Evolutionary conservation across 2,113 vertebrate species (phyloP).

Genomic region (Phoenicopterus ruber): DNA sequence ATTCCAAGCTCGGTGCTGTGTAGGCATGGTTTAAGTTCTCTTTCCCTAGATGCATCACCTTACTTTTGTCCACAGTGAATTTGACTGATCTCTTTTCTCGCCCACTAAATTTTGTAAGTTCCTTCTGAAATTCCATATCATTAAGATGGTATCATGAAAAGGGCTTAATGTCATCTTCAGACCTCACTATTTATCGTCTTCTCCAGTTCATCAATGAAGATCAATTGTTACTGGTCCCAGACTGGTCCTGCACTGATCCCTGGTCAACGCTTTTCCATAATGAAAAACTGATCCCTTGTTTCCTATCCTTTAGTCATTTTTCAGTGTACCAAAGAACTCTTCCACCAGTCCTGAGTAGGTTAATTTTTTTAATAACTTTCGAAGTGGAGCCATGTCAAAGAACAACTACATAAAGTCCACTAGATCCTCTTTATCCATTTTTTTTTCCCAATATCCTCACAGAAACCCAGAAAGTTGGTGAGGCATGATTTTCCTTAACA

Average conservation of each 20-base stretch:
- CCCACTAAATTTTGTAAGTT: background rate
- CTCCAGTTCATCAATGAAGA: background rate
- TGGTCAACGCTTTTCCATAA: background rate
- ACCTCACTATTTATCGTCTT: background rate
- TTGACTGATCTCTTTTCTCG: background rate
- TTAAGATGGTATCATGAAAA: background rate
- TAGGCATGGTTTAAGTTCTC: background rate
- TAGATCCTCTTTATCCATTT: background rate
- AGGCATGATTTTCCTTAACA: background rate
- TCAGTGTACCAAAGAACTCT: background rate
- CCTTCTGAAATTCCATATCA: background rate
- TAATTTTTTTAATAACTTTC: background rate
- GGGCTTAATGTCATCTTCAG: background rate
- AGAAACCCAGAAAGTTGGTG: background rate
- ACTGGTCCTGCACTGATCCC: background rate
- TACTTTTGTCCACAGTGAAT: background rate
- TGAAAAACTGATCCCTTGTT: background rate
- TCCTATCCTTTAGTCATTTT: background rate
- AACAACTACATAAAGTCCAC: background rate
- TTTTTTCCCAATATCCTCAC: background rate
- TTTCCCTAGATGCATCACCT: background rate
- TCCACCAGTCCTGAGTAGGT: background rate
- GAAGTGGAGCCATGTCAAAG: background rate
- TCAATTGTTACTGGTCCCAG: background rate
- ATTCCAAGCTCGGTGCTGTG: background rate